Evolutionary conservation across 2,113 vertebrate species (phyloP).

Genomic region (Clarias magur): DNA sequence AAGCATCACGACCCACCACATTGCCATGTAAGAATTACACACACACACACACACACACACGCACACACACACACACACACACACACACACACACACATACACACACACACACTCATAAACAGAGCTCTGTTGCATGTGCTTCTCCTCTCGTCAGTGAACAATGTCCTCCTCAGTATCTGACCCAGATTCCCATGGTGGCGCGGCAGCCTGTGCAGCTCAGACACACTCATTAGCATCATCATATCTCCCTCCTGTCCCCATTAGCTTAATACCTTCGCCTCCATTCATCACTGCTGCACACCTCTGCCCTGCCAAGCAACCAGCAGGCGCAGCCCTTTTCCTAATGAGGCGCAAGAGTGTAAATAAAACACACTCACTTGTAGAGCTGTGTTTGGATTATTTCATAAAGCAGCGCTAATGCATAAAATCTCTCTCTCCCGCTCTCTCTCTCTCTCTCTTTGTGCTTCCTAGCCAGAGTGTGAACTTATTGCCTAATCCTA

Average conservation of each 20-base stretch:
- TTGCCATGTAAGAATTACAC: conserved; percentile 40
- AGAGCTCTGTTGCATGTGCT: conserved; percentile 47
- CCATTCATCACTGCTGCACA: conserved; percentile 24
- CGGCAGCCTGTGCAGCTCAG: conserved; percentile 25
- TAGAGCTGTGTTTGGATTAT: conserved; percentile 5
- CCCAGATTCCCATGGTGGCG: conserved; percentile 56
- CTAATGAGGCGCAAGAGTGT: conserved; percentile 15
- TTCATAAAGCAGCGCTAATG: background rate
- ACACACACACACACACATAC: conserved; percentile 44
- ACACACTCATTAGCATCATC: conserved; percentile 47
- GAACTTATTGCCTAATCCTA: background rate
- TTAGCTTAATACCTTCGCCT: conserved; percentile 18
- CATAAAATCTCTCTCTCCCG: background rate
- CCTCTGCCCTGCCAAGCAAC: conserved; percentile 31
- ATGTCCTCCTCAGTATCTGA: conserved; percentile 58
- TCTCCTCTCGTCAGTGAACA: conserved; percentile 55
- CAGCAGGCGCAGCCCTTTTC: background rate
- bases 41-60: conserved; percentile 35
- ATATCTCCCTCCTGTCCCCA: conserved; percentile 44
- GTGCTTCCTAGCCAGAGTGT: background rate
- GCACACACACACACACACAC: conserved; percentile 14
- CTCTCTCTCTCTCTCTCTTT: background rate
- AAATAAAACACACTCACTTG: background rate
- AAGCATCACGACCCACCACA: conserved; percentile 16
- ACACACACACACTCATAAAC: conserved; percentile 10